Base-by-base conservation (phyloP, 2,888 invertebrate species). In the Athalia cordata region DNA sequence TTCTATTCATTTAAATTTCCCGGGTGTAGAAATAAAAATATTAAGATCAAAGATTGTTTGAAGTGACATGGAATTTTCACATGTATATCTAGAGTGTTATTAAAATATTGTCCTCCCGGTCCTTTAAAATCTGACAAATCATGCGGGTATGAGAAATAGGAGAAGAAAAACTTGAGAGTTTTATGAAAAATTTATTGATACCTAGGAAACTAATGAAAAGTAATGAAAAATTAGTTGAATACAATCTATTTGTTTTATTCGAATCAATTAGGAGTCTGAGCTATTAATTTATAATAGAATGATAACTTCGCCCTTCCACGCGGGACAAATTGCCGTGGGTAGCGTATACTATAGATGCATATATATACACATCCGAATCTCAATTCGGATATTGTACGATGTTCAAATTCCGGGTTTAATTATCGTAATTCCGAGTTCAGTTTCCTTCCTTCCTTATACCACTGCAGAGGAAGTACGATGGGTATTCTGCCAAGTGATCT, bases 361-460 rank as follows among this genome's bases (percentile, higher is more conserved):
- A n/a, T 29, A 29, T 29, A 29, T 29, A 52, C 52, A 55, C 43
- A 68, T 68, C 52, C 68, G 11, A 9, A 15, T 68, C 29, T 29
- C 29, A 68, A 68, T 68, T 68, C 55, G 55, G 55, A 55, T 68
- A 52, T 1, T 29, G 29, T 29, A 55, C 68, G 50, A 11, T 49
- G 75, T 64, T 62, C 11, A 75, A 75, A 75, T 50, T 61, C 13
- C 50, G 50, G 50, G 64, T 62, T 62, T 52, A 75, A 62, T 62
- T 6, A 61, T 75, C 50, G 50, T 75, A 15, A 64, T 62, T 50
- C 5, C 50, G 43, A 62, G 61, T 50, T 75, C 64, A 62, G 43
- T 75, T 49, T 29, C 29, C 49, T 49, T 72, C 45, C 59, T 29
- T 29, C 29, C 29, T 29, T 29, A 29, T 29, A 29, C 29, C 29